Evolutionary conservation across 2,888 invertebrate species (phyloP).

Genomic region (Hemithea aestivaria): DNA sequence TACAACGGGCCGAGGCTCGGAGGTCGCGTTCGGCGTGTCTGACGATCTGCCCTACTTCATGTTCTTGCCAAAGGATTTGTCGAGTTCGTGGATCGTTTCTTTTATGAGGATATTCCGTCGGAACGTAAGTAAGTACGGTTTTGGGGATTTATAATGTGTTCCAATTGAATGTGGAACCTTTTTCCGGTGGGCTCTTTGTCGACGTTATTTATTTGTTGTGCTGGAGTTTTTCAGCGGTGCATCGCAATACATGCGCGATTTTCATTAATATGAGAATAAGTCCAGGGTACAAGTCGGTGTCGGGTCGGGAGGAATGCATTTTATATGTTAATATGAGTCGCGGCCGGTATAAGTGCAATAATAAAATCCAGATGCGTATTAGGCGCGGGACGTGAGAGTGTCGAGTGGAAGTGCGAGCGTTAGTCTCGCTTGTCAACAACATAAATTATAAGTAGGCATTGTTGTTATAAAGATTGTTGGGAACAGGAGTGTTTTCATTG

Average conservation of each 20-base stretch:
- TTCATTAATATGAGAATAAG: constrained; percentile 25
- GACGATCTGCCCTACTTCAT: constrained; percentile 75
- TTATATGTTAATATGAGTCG: constrained; percentile 23
- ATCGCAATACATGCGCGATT: constrained; percentile 17
- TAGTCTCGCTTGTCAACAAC: constrained; percentile 68
- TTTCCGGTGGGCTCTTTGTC: constrained; percentile 36
- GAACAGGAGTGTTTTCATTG: constrained; percentile 67
- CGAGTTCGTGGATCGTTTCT: constrained; percentile 71
- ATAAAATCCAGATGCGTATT: constrained; percentile 61
- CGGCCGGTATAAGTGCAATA: constrained; percentile 34
- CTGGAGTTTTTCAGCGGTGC: constrained; percentile 24
- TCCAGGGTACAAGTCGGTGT: constrained; percentile 18
- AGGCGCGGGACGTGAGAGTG: constrained; percentile 45
- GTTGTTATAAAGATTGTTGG: constrained; percentile 62
- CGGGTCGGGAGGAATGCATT: constrained; percentile 22
- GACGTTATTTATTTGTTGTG: constrained; percentile 31
- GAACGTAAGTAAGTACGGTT: constrained; percentile 68
- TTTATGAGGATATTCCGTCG: constrained; percentile 68
- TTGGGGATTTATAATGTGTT: constrained; percentile 68
- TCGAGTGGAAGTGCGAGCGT: constrained; percentile 43
- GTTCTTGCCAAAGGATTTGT: constrained; percentile 77
- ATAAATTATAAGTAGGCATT: constrained; percentile 71
- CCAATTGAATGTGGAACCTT: constrained; percentile 51
- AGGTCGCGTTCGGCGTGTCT: constrained; percentile 71
- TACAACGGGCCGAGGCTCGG: constrained; percentile 60